These are phyloP conservation scores for Reticulitermes speratus DNA, from an alignment of 1,140 invertebrate species.

Conservation along the genomic window DNA sequence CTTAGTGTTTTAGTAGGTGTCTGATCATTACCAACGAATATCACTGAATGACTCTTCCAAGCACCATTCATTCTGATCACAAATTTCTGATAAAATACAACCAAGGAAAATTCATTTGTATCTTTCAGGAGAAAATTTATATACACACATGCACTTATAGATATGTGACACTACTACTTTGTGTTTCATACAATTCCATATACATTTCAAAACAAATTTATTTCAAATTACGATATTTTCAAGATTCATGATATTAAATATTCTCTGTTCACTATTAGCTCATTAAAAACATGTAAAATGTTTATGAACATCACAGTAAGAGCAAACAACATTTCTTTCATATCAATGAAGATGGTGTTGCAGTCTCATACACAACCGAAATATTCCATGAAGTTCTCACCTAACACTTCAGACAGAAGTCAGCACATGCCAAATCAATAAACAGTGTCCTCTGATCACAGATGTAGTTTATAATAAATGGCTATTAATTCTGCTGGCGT, in stretches of 20 bases:
- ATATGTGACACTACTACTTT: too few species aligned
- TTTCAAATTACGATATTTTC: not conserved
- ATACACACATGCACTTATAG: too few species aligned
- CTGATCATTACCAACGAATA: conserved; percentile 39
- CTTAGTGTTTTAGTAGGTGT: not conserved
- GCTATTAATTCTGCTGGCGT: not conserved
- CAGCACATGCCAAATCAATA: too few species aligned
- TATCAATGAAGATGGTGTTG: not conserved
- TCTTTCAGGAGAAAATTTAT: too few species aligned
- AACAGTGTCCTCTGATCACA: not conserved
- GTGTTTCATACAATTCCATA: too few species aligned
- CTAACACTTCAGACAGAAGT: too few species aligned
- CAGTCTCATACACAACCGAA: not conserved
- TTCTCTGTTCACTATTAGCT: not conserved
- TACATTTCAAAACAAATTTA: not conserved
- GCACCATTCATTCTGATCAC: conserved; percentile 34
- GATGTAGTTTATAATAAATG: not conserved
- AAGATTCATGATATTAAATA: not conserved
- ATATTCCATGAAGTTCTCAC: too few species aligned
- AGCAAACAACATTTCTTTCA: not conserved
- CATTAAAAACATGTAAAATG: not conserved
- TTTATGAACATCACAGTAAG: not conserved
- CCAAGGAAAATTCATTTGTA: too few species aligned
- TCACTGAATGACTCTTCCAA: conserved; percentile 39
- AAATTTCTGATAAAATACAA: not conserved